Conservation (phyloP, 2,797 vertebrate genomes). For the Dipus sagitta region DNA sequence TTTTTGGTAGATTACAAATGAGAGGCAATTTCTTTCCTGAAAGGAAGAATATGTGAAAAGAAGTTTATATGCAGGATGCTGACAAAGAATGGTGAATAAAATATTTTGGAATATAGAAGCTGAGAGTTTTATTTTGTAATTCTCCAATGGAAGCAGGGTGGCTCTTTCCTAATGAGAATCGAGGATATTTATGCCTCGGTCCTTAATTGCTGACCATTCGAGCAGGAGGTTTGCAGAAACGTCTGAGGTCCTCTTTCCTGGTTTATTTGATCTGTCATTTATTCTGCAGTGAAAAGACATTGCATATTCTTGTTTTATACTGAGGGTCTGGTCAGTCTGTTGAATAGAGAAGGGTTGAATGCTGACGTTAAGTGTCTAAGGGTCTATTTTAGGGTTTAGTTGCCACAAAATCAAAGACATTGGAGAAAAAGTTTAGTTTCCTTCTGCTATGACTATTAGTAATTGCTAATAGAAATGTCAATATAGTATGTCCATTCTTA, state of each 20-base stretch:
- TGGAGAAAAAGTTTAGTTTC: constrained; percentile 46
- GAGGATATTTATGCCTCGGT: background rate
- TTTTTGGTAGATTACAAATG: constrained; percentile 38
- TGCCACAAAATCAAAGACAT: background rate
- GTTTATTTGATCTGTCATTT: constrained; percentile 17
- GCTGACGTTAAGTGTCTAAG: background rate
- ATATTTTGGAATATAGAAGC: constrained; percentile 25
- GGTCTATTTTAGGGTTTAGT: background rate
- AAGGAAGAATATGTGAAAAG: constrained; percentile 20
- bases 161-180: background rate
- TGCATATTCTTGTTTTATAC: background rate
- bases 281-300: background rate
- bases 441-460: background rate
- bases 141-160: background rate
- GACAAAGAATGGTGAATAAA: constrained; percentile 30
- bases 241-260: background rate
- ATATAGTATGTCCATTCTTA: background rate
- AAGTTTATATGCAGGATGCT: background rate
- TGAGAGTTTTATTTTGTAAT: constrained; percentile 17
- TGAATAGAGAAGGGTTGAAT: background rate
- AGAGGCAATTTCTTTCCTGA: constrained; percentile 12
- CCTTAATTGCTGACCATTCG: background rate
- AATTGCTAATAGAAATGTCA: background rate
- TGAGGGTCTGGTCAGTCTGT: background rate
- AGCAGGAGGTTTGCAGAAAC: background rate